Evolutionary conservation across 1,140 invertebrate genomes (phyloP).

Genomic region (Diplogasteroides magnus): DNA sequence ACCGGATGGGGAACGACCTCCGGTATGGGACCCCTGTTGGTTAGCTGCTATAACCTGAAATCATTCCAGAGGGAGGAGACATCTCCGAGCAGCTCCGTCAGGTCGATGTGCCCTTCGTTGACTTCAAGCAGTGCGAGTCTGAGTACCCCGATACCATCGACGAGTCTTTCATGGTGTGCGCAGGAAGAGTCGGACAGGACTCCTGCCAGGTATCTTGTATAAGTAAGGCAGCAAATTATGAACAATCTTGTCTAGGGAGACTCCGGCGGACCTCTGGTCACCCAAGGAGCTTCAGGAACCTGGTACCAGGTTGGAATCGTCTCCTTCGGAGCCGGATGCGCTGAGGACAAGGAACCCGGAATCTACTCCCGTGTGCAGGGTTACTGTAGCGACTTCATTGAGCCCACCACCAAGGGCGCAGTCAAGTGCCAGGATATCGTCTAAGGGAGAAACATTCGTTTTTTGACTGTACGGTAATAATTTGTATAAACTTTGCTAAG

Average conservation of each 20-base stretch:
- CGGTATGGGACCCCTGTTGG: background rate
- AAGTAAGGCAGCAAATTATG: no score
- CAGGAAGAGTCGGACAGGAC: background rate
- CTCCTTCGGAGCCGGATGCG: background rate
- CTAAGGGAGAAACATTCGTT: no score
- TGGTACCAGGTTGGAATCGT: background rate
- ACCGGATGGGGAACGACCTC: background rate
- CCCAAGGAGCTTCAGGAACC: background rate
- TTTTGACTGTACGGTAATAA: no score
- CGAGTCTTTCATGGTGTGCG: background rate
- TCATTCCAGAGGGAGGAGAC: background rate
- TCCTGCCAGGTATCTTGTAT: background rate
- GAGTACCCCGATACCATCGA: background rate
- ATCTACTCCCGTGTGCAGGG: background rate
- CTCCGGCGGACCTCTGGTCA: background rate
- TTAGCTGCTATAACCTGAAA: background rate
- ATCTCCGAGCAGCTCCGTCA: background rate
- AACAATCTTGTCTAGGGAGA: background rate
- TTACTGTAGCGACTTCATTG: background rate
- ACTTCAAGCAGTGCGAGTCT: background rate
- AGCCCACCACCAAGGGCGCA: background rate
- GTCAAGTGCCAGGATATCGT: background rate
- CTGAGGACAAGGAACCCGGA: background rate
- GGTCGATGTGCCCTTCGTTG: background rate
- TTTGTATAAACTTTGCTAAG: no score